Conservation (phyloP, 2,113 vertebrate species). For the Pampusana beccarii region DNA sequence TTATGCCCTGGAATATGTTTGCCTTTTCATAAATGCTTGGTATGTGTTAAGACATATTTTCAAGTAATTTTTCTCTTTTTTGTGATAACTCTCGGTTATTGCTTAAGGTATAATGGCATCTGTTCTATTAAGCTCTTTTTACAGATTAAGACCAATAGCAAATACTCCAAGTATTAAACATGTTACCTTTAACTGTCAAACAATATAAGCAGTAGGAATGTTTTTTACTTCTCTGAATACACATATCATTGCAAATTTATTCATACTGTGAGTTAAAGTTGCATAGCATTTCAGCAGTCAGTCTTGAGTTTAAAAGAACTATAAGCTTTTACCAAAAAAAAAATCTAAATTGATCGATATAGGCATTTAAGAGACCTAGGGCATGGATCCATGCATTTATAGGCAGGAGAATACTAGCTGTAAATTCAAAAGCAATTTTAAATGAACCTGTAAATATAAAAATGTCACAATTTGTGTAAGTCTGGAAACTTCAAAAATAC, state of each 20-base stretch:
- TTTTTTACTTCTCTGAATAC: neutral
- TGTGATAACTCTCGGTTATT: neutral
- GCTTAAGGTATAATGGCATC: neutral
- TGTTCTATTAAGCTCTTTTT: neutral
- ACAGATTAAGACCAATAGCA: neutral
- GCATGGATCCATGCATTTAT: neutral
- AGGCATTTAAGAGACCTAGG: neutral
- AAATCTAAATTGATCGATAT: neutral
- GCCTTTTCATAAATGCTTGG: neutral
- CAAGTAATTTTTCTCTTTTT: neutral
- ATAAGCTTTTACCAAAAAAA: neutral
- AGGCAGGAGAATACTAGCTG: neutral
- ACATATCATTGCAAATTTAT: neutral
- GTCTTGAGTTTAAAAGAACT: neutral
- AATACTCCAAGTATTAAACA: neutral
- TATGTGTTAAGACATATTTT: neutral
- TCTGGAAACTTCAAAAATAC: neutral
- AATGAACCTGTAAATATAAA: neutral
- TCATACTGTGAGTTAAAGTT: neutral
- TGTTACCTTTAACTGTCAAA: neutral
- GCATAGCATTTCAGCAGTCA: neutral
- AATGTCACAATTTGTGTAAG: neutral
- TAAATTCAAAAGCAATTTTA: neutral
- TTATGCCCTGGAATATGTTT: neutral
- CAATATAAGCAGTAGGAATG: neutral